Conservation (phyloP, 2,797 vertebrate species). For the Luscinia megarhynchos region DNA sequence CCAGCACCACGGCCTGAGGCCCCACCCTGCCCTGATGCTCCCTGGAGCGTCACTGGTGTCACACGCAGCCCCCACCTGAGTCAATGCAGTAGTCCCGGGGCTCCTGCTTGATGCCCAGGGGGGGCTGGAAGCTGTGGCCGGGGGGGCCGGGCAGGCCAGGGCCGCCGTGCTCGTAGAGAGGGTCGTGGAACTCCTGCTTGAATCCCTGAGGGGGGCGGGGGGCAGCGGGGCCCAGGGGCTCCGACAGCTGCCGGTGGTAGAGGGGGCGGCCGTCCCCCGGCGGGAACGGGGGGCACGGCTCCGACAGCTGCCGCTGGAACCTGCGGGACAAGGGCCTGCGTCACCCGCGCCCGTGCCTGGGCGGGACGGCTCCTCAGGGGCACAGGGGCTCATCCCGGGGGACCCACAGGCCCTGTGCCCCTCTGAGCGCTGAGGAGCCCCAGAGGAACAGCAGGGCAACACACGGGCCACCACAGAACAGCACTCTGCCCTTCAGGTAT, state of each 20-base stretch:
- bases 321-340: slow-evolving; percentile 58
- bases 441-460: rapidly evolving
- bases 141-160: slow-evolving; percentile 79
- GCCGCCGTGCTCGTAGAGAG: slow-evolving; percentile 89
- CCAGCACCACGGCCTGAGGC: rapidly evolving
- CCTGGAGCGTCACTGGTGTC: rapidly evolving
- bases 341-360: not conserved
- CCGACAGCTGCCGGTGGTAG: slow-evolving; percentile 94
- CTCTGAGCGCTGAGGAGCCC: rapidly evolving
- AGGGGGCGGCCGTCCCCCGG: slow-evolving; percentile 85
- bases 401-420: not conserved
- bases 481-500: not conserved
- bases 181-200: slow-evolving; percentile 93
- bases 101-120: slow-evolving; percentile 95
- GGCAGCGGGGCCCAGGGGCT: slow-evolving; percentile 86
- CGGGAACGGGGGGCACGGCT: slow-evolving; percentile 85
- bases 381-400: rapidly evolving
- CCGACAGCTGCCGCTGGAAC: slow-evolving; percentile 96
- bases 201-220: slow-evolving; percentile 87
- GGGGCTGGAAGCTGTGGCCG: slow-evolving; percentile 84
- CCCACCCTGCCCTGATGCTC: not conserved
- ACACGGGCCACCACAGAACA: rapidly evolving
- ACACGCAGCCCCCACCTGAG: slow-evolving; percentile 81
- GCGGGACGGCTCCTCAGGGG: not conserved
- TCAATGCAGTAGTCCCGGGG: slow-evolving; percentile 95